phyloP scores from a whole-genome alignment of 2,113 vertebrate species.

The Heloderma charlesbogerti region DNA sequence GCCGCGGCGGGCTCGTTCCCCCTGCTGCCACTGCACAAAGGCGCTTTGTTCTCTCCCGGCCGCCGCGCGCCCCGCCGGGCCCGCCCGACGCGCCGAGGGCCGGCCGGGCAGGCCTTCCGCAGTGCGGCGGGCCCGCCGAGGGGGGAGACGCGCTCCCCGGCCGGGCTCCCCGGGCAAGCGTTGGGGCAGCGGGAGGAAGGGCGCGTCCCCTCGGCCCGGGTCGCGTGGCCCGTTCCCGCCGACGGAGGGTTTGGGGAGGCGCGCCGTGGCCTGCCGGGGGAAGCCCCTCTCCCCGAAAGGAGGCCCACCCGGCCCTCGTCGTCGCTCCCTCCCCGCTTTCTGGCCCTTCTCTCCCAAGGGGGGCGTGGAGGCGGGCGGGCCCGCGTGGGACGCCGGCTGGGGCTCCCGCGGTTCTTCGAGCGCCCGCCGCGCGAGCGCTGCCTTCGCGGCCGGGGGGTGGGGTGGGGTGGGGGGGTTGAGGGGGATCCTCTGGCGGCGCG shows the following conservation, averaged over 20 bases:
- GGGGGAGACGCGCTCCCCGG: neutral
- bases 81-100: neutral
- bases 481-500: too few species aligned
- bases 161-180: rapidly evolving
- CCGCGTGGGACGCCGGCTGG: neutral
- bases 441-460: neutral
- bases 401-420: too few species aligned
- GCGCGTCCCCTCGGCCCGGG: neutral
- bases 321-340: neutral
- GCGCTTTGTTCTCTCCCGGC: conserved; percentile 72
- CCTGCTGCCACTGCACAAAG: conserved; percentile 72
- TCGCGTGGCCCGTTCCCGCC: neutral
- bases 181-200: too few species aligned
- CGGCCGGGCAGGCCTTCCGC: conserved; percentile 21
- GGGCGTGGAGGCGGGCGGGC: neutral
- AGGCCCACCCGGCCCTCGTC: too few species aligned
- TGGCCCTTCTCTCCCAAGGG: too few species aligned
- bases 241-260: neutral
- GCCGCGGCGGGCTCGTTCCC: conserved; percentile 21
- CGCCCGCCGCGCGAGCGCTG: neutral
- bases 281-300: too few species aligned
- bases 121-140: conserved; percentile 35
- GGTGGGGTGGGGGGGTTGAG: neutral
- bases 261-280: neutral
- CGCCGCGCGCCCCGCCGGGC: conserved; percentile 14